These are phyloP conservation scores for Microcebus lehilahytsara DNA, from an alignment of 2,113 vertebrate genomes.

Conservation along the genomic window DNA sequence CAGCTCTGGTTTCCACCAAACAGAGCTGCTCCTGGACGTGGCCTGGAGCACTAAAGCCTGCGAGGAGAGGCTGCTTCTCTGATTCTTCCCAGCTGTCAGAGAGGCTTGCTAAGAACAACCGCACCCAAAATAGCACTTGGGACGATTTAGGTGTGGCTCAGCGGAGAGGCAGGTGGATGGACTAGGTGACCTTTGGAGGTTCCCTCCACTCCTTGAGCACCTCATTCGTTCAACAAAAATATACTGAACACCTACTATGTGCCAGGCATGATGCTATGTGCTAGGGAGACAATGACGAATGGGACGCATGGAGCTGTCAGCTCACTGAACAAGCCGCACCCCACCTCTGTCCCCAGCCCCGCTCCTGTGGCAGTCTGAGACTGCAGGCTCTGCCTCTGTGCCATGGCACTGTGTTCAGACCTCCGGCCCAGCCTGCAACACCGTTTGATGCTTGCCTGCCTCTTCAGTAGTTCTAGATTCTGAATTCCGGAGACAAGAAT, in stretches of 20 bases:
- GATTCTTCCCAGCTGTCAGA: conserved; percentile 75
- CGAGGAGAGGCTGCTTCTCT: conserved; percentile 55
- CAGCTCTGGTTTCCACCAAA: conserved; percentile 45
- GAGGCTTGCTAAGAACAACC: conserved; percentile 76
- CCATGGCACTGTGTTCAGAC: neutral
- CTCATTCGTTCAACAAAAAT: neutral
- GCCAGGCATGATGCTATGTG: neutral
- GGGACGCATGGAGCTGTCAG: neutral
- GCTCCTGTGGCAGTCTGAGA: neutral
- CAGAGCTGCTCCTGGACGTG: conserved; percentile 19
- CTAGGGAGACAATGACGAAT: neutral
- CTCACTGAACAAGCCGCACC: neutral
- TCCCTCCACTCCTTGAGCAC: neutral
- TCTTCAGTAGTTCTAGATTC: neutral
- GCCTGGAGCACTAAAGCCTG: conserved; percentile 37
- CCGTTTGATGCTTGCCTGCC: neutral
- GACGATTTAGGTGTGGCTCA: conserved; percentile 69
- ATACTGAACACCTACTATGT: neutral
- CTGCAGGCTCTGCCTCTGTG: neutral
- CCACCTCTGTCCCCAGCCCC: neutral
- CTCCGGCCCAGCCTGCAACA: neutral
- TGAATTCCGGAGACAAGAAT: conserved; percentile 33
- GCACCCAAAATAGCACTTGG: conserved; percentile 68
- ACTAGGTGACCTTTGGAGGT: conserved; percentile 23
- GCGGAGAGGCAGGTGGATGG: conserved; percentile 72